Percentiles rank a stretch among this genome's conserved stretches.
phyloP scores from a whole-genome alignment of 2,888 invertebrate genomes.

The Ephialtes manifestator region DNA sequence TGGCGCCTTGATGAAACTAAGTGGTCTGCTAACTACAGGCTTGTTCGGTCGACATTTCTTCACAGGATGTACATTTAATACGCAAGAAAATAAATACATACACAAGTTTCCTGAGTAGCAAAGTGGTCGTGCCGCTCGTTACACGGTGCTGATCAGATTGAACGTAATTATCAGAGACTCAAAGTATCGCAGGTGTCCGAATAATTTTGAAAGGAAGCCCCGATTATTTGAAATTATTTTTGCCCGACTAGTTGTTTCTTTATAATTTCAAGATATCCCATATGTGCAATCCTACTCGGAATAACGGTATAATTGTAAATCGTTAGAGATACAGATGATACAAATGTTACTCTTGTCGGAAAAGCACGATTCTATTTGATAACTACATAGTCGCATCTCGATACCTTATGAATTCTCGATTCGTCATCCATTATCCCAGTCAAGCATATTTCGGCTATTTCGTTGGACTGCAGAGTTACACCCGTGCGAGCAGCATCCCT shows the following conservation, averaged over 20 bases:
- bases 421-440: constrained; percentile 79
- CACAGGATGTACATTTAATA: constrained; percentile 27
- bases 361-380: constrained; percentile 37
- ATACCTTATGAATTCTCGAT: constrained; percentile 77
- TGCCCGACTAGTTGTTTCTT: not conserved
- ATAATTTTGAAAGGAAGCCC: too few species aligned
- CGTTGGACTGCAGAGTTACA: constrained; percentile 71
- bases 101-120: constrained; percentile 30
- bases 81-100: constrained; percentile 1
- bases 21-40: not conserved
- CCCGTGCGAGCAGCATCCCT: constrained; percentile 43
- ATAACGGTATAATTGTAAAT: constrained; percentile 14
- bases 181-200: constrained; percentile 1
- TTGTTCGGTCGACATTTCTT: constrained; percentile 34
- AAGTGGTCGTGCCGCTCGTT: constrained; percentile 31
- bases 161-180: constrained; percentile 27
- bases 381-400: constrained; percentile 42
- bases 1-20: constrained; percentile 37
- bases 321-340: constrained; percentile 12
- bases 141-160: constrained; percentile 19
- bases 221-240: not conserved
- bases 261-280: not conserved
- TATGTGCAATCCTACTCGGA: not conserved
- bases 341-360: constrained; percentile 14
- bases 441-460: constrained; percentile 72